Evolutionary conservation across 2,888 invertebrate species (phyloP).

Genomic region (Conistra vaccinii): DNA sequence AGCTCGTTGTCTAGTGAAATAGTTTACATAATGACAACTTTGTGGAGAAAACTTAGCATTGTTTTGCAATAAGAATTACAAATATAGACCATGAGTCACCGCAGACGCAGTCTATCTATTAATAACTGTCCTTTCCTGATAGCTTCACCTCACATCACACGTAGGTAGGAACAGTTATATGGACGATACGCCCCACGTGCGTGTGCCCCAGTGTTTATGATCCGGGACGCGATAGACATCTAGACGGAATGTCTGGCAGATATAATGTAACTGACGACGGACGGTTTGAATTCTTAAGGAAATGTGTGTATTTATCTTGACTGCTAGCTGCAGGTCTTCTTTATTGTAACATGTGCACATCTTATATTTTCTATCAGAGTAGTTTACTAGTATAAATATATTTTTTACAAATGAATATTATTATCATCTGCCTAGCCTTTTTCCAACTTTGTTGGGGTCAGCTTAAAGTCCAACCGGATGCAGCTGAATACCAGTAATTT

Average conservation of each 20-base stretch:
- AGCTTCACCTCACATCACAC: slow-evolving; percentile 25
- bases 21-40: slow-evolving; percentile 1
- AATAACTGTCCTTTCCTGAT: slow-evolving; percentile 47
- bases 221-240: slow-evolving; percentile 29
- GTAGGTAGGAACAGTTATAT: background rate
- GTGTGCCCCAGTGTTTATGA: slow-evolving; percentile 19
- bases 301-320: slow-evolving; percentile 16
- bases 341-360: background rate
- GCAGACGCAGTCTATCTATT: slow-evolving; percentile 30
- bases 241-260: slow-evolving; percentile 37
- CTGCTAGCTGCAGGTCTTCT: background rate
- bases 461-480: too few species aligned
- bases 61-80: slow-evolving; percentile 35
- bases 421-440: background rate
- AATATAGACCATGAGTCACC: slow-evolving; percentile 39
- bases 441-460: background rate
- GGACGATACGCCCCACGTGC: slow-evolving; percentile 33
- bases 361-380: too few species aligned
- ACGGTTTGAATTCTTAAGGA: background rate
- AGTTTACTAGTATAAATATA: too few species aligned
- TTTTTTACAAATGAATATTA: too few species aligned
- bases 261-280: slow-evolving; percentile 5
- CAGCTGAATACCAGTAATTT: too few species aligned
- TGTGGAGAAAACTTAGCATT: slow-evolving; percentile 27
- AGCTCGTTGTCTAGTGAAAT: background rate